These are phyloP conservation scores for Geotrupes spiniger DNA, from an alignment of 2,888 invertebrate species.

Conservation along the genomic window DNA sequence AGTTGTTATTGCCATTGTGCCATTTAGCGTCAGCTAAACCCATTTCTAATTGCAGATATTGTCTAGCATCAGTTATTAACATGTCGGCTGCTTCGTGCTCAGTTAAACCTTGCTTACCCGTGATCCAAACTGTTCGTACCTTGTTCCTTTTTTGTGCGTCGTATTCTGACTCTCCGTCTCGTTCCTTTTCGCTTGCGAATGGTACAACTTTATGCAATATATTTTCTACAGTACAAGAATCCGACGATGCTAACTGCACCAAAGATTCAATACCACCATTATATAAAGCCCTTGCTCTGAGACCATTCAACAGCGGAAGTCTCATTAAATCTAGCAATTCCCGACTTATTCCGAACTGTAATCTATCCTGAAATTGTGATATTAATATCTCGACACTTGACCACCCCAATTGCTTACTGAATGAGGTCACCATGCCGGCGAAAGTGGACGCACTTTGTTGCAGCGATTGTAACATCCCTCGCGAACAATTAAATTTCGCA, in stretches of 20 bases:
- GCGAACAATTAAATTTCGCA: slow-evolving; percentile 78
- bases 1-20: slow-evolving; percentile 48
- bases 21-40: slow-evolving; percentile 70
- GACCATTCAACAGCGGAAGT: slow-evolving; percentile 77
- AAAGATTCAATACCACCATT: slow-evolving; percentile 77
- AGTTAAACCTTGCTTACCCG: slow-evolving; percentile 76
- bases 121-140: slow-evolving; percentile 72
- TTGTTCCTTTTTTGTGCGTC: slow-evolving; percentile 66
- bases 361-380: slow-evolving; percentile 88
- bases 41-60: slow-evolving; percentile 68
- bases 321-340: slow-evolving; percentile 91
- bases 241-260: slow-evolving; percentile 73
- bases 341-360: slow-evolving; percentile 90
- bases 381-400: slow-evolving; percentile 83
- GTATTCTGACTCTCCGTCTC: slow-evolving; percentile 65
- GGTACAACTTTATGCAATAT: slow-evolving; percentile 75
- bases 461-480: slow-evolving; percentile 88
- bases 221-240: slow-evolving; percentile 67
- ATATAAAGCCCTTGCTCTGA: slow-evolving; percentile 79
- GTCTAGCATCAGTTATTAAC: slow-evolving; percentile 75
- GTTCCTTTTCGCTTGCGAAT: slow-evolving; percentile 78
- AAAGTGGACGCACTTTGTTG: slow-evolving; percentile 95
- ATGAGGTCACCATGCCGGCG: slow-evolving; percentile 96
- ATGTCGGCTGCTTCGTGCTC: slow-evolving; percentile 77
- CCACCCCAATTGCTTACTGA: slow-evolving; percentile 92